Percentiles rank a stretch among this genome's conserved stretches.
These are phyloP conservation scores for Aleiodes leptofemur DNA, from an alignment of 2,888 invertebrate genomes.

Conservation along the genomic window DNA sequence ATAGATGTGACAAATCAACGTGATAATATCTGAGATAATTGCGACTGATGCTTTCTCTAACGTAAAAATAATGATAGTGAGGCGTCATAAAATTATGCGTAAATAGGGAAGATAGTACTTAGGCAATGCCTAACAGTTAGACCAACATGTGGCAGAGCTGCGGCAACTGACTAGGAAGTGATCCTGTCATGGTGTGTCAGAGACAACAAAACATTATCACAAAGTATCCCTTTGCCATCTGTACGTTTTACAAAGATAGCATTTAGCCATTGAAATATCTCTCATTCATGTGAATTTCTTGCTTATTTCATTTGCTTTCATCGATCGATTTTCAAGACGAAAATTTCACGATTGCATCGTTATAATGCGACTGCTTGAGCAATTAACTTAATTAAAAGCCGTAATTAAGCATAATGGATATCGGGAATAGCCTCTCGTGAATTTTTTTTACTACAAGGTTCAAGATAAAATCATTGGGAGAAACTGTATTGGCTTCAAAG, in stretches of 20 bases:
- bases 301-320: slow-evolving; percentile 21
- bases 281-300: not conserved
- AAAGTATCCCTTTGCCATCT: slow-evolving; percentile 19
- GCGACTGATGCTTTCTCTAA: not conserved
- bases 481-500: not conserved
- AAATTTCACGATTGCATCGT: slow-evolving; percentile 19
- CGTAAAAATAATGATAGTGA: slow-evolving; percentile 14
- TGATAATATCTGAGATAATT: not conserved
- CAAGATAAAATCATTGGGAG: slow-evolving; percentile 15
- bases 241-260: not conserved
- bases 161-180: slow-evolving; percentile 65
- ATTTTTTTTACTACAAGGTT: slow-evolving; percentile 3
- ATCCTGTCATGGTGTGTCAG: slow-evolving; percentile 23
- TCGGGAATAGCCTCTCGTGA: not conserved
- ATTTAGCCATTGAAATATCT: not conserved
- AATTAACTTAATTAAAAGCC: slow-evolving; percentile 25
- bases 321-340: slow-evolving; percentile 2
- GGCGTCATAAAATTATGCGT: slow-evolving; percentile 12
- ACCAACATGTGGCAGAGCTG: slow-evolving; percentile 63
- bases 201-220: not conserved
- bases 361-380: not conserved
- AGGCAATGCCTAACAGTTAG: slow-evolving; percentile 58
- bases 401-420: slow-evolving; percentile 16
- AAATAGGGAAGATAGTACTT: slow-evolving; percentile 8
- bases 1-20: slow-evolving; percentile 4